Conservation (phyloP, 2,113 vertebrate species). For the Danionella cerebrum region DNA sequence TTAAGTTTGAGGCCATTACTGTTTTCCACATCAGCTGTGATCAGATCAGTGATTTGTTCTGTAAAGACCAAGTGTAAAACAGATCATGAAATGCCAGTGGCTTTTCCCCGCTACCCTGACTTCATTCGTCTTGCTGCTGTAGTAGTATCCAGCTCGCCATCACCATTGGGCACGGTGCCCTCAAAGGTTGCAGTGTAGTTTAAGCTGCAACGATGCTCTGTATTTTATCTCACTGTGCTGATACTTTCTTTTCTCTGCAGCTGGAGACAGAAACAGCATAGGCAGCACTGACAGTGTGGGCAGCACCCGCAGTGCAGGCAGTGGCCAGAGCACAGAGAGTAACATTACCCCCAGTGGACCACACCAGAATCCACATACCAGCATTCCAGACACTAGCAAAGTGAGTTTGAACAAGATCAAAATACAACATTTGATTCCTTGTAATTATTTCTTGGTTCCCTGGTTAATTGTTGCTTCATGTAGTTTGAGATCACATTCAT, state of each 20-base stretch:
- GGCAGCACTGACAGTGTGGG: conserved; percentile 87
- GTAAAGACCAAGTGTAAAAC: too few species aligned
- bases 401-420: conserved; percentile 18
- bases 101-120: conserved; percentile 8
- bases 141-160: not conserved
- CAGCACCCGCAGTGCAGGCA: conserved; percentile 89
- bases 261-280: conserved; percentile 88
- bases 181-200: too few species aligned
- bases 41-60: too few species aligned
- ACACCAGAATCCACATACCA: conserved; percentile 13
- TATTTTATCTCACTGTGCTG: not conserved
- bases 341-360: conserved; percentile 60
- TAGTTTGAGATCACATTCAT: too few species aligned
- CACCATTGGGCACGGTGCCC: not conserved
- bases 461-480: too few species aligned
- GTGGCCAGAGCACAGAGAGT: conserved; percentile 88
- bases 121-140: conserved; percentile 9
- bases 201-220: too few species aligned
- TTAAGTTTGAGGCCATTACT: too few species aligned
- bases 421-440: too few species aligned
- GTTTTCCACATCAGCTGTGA: too few species aligned
- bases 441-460: too few species aligned
- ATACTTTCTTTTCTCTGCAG: conserved; percentile 42
- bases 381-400: conserved; percentile 47
- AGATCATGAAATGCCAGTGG: not conserved